phyloP scores from a whole-genome alignment of 1,140 invertebrate species.

The Zaprionus davidi region DNA sequence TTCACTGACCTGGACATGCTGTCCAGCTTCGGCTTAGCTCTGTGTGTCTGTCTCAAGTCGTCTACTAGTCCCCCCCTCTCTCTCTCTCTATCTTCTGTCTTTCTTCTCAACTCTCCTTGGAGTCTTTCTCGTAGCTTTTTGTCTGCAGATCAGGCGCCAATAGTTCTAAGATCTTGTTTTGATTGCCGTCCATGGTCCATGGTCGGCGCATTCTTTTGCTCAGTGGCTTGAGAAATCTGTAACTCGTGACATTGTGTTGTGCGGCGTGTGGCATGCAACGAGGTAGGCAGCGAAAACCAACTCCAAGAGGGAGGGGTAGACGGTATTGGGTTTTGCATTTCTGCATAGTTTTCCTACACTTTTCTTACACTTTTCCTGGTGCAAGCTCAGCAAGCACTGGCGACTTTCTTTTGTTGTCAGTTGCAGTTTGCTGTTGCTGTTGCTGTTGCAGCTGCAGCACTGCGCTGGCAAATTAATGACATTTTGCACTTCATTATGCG shows the following conservation, averaged over 20 bases:
- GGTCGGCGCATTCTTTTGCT: slow-evolving; percentile 67
- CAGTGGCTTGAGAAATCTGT: slow-evolving; percentile 79
- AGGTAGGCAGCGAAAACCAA: not conserved
- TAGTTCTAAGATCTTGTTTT: slow-evolving; percentile 83
- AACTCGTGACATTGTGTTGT: slow-evolving; percentile 69
- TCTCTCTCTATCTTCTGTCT: no score
- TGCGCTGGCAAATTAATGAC: slow-evolving; percentile 76
- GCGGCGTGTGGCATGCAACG: slow-evolving; percentile 50
- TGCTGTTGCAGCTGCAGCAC: slow-evolving; percentile 52
- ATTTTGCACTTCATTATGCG: slow-evolving; percentile 83
- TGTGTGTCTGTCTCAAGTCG: slow-evolving; percentile 12
- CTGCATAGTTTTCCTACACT: slow-evolving; percentile 73
- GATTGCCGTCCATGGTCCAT: slow-evolving; percentile 62
- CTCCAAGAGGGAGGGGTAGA: not conserved
- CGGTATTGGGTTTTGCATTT: slow-evolving; percentile 66
- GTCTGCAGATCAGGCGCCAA: slow-evolving; percentile 69
- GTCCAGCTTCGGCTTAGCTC: slow-evolving; percentile 30
- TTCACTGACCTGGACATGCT: slow-evolving; percentile 69
- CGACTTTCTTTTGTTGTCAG: slow-evolving; percentile 76
- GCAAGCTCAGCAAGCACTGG: slow-evolving; percentile 6
- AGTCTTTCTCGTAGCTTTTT: not conserved
- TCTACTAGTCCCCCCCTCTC: slow-evolving; percentile 37
- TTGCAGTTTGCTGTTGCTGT: not conserved
- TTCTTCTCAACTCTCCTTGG: not conserved
- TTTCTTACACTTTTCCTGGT: slow-evolving; percentile 52